A percentile compares a stretch with the other conserved stretches of the same genome.
Conservation (phyloP, 2,797 vertebrate genomes). For the Myiotriccus ornatus region DNA sequence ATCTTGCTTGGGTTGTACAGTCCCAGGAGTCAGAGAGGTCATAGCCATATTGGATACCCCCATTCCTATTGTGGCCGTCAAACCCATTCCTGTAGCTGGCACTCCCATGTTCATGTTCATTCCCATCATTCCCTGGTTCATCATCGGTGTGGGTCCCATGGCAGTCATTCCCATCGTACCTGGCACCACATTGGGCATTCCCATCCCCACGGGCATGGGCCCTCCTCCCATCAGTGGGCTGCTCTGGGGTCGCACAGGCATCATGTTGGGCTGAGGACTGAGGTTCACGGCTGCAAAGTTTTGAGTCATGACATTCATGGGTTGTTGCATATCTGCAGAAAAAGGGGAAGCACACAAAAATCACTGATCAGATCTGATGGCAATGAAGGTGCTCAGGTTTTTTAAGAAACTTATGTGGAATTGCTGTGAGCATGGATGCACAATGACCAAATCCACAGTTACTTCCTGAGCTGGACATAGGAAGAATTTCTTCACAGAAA, state of each 20-base stretch:
- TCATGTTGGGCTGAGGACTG: conserved; percentile 80
- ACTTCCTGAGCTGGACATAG: neutral
- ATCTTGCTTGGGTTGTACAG: conserved; percentile 93
- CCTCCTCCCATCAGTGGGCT: conserved; percentile 83
- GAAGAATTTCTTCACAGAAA: neutral
- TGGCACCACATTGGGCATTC: conserved; percentile 74
- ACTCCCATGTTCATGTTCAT: conserved; percentile 78
- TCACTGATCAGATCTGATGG: neutral
- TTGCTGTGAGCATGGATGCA: neutral
- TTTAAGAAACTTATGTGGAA: neutral
- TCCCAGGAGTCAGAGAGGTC: conserved; percentile 79
- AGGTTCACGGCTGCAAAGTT: conserved; percentile 90
- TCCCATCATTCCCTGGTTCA: conserved; percentile 80
- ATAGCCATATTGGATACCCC: conserved; percentile 82
- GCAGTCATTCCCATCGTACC: conserved; percentile 77
- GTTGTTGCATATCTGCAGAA: conserved; percentile 81
- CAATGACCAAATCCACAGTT: fast-evolving
- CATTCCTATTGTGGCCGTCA: conserved; percentile 81
- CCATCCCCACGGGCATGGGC: conserved; percentile 80
- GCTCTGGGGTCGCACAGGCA: conserved; percentile 77
- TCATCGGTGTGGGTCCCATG: conserved; percentile 71
- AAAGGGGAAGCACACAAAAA: neutral
- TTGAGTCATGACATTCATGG: conserved; percentile 86
- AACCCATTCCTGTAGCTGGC: conserved; percentile 81
- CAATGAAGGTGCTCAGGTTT: fast-evolving